Evolutionary conservation across 2,888 invertebrate species (phyloP), one percentile per base, ranked within the genome.

Genomic region (Noctua janthe): DNA sequence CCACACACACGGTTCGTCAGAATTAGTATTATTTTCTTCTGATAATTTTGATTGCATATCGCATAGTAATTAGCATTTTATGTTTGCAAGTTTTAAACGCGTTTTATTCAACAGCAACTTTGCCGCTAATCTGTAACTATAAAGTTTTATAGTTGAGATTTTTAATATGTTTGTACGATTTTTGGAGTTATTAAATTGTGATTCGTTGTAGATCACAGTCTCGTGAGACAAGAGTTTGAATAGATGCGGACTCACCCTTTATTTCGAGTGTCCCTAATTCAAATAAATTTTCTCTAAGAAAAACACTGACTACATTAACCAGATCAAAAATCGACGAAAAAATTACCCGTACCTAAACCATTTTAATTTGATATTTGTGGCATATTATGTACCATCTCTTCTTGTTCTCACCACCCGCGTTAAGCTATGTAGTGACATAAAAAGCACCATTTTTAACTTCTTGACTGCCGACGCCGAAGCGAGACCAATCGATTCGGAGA

Each of bases 401-500:
- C 86, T 89, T 87, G 83, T 92, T 92, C 91, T 90, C 92, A 92
- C 91, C 92, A 92, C 87, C 88, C 90, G 89, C 87, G 84, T 84
- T 84, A 87, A 71, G 79, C 75, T 84, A 89, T 86, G 82, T 86
- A 82, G 71, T 84, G 56, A 72, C 76, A 81, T 59, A 81, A 88
- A 90, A 87, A 87, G 82, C 90, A 87, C 91, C 90, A 92, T 92
- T 90, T 91, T 93, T 92, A 92, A 93, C 83, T 89, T 88, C 82
- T 87, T 84, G 81, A 86, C 85, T 76, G 87, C 87, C 87, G 88
- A 79, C 81, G 88, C 90, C 83, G 89, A 84, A 88, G 83, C 92
- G 95, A 91, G 87, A 94, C 96, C 92, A 96, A 97, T 97, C 93
- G 96, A 97, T 97, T 96, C 92, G 91, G 87, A 91, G 91, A 92